Base-by-base conservation (phyloP, 1,140 invertebrate species). In the Aphelinus certus region DNA sequence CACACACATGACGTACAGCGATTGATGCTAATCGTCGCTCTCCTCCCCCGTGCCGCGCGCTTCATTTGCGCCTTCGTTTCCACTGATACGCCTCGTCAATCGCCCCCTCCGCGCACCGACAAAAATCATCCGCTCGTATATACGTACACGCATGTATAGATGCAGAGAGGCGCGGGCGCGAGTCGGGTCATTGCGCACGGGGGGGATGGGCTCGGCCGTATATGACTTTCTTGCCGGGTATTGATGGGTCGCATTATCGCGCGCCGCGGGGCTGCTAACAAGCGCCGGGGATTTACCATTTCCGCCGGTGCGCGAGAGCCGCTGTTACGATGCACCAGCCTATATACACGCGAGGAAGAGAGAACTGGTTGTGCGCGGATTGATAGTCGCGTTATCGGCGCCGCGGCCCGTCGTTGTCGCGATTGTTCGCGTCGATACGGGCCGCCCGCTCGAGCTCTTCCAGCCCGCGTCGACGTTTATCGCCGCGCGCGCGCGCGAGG, bases 1-100 rank as follows among this genome's bases (percentile, higher is more conserved):
- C 26, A 26, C 26, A 26, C 26, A 26, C 26, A 26, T 26, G 26
- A 26, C 26, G 26, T 26, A 26, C 26, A 26, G 26, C 26, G 79
- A 79, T 79, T 76, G 78, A 80, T 69, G 69, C 66, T 47, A 45
- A 67, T 60, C 65, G 72, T 51, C 48, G 63, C 67, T 65, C 65
- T 77, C 48, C 67, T 72, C 57, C 67, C 66, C 47, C 55, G 61
- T 56, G 0, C 42, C 9, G 26, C 49, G 5, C 5, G 7, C 62
- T 62, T 61, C 63, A 63, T 45, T 49, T 10, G 26, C 26, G 26
- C n/a, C 10, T 43, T 7, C 45, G 64, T 48, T 61, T 26, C 45
- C 49, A 26, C 48, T 73, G 71, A 48, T 7, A 7, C 3, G 61
- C 9, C 63, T 61, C 61, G 66, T 72, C 72, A 60, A 62, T 46